Conservation (phyloP, 2,797 vertebrate genomes). For the Sebastes alutus region DNA sequence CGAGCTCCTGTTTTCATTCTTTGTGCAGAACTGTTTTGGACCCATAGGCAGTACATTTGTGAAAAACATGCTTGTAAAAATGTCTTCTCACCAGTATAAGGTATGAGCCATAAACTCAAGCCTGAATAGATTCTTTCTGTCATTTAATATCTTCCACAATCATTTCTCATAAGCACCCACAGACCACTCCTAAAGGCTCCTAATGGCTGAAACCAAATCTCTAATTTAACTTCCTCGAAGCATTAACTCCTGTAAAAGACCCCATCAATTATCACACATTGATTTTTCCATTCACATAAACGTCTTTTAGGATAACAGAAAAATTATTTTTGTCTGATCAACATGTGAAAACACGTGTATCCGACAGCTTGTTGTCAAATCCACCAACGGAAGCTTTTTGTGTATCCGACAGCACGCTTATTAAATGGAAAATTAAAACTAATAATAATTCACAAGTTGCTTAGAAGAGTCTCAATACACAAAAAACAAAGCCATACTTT, state of each 20-base stretch:
- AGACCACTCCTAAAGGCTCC: slow-evolving; percentile 55
- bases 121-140: slow-evolving; percentile 23
- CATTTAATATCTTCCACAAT: slow-evolving; percentile 29
- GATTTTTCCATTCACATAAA: slow-evolving; percentile 67
- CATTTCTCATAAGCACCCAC: slow-evolving; percentile 31
- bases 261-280: slow-evolving; percentile 72
- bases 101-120: background rate
- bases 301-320: slow-evolving; percentile 11
- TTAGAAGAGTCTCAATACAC: background rate
- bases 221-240: slow-evolving; percentile 76
- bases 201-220: slow-evolving; percentile 77
- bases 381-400: too few species aligned
- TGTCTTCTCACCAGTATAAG: background rate
- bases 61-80: background rate
- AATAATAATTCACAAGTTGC: background rate
- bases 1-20: background rate
- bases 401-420: background rate
- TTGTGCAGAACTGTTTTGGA: background rate
- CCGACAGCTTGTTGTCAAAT: background rate
- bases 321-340: slow-evolving; percentile 27
- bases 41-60: background rate
- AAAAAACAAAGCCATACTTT: background rate
- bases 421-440: background rate
- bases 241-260: slow-evolving; percentile 70
- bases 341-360: background rate